A percentile compares a stretch with the other conserved stretches of the same genome.
Evolutionary conservation across 2,113 vertebrate species (phyloP).

Genomic region (Scolopax mira): DNA sequence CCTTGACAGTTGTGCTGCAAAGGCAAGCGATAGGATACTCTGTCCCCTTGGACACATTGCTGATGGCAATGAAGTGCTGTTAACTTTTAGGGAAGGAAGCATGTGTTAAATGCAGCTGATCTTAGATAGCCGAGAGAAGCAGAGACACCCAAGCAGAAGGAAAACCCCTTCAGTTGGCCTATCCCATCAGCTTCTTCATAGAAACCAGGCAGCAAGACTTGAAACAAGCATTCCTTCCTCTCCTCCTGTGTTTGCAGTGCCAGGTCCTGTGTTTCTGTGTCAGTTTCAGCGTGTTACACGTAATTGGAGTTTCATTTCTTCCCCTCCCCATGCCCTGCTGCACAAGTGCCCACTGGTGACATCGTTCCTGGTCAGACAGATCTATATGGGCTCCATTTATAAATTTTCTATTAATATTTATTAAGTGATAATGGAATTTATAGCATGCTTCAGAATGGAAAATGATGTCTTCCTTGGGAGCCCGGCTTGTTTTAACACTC

Average conservation of each 20-base stretch:
- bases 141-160: neutral
- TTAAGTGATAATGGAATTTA: conserved; percentile 67
- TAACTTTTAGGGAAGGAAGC: neutral
- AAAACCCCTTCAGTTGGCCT: neutral
- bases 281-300: neutral
- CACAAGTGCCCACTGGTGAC: conserved; percentile 13
- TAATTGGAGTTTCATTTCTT: conserved; percentile 24
- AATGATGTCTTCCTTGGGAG: conserved; percentile 34
- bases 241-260: neutral
- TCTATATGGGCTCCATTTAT: conserved; percentile 47
- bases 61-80: neutral
- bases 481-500: conserved; percentile 32
- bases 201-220: neutral
- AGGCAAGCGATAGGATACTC: neutral
- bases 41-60: neutral
- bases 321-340: neutral
- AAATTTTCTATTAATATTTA: conserved; percentile 72
- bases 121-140: neutral
- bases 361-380: conserved; percentile 13
- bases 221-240: neutral
- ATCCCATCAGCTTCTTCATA: neutral
- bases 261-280: neutral
- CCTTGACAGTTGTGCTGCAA: neutral
- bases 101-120: neutral
- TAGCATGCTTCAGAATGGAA: conserved; percentile 52